Percentiles rank a stretch among this genome's conserved stretches.
phyloP scores from a whole-genome alignment of 1,140 invertebrate genomes.

The Tetragonula clypearis region DNA sequence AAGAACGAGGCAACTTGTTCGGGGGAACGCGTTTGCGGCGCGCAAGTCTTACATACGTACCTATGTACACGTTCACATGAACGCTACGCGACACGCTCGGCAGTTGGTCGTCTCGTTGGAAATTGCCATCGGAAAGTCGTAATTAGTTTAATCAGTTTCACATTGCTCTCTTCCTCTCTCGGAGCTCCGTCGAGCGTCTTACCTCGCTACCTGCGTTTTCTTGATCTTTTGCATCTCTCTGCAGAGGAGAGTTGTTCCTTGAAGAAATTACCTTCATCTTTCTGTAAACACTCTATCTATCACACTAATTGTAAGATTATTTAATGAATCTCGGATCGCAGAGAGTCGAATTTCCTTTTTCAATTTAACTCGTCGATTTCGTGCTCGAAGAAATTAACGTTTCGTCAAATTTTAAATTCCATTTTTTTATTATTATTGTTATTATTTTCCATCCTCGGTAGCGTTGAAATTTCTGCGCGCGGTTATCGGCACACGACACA shows the following conservation, averaged over 20 bases:
- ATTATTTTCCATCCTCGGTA: accelerated
- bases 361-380: not conserved
- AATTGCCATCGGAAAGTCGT: conserved; percentile 71
- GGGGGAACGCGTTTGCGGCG: conserved; percentile 55
- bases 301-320: too few relatives aligned
- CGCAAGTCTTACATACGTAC: not conserved
- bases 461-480: not conserved
- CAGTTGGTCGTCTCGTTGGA: conserved; percentile 38
- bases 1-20: conserved; percentile 63
- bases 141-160: conserved; percentile 68
- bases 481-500: not conserved
- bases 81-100: conserved; percentile 52
- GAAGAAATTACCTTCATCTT: too few relatives aligned
- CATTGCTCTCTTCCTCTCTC: conserved; percentile 49
- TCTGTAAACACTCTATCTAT: too few relatives aligned
- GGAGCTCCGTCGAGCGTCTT: not conserved
- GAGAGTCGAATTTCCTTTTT: not conserved
- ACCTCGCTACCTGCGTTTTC: not conserved
- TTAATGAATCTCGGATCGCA: not conserved
- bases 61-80: conserved; percentile 21
- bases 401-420: not conserved
- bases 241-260: too few relatives aligned
- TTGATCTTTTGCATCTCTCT: not conserved
- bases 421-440: not conserved
- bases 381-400: not conserved